A percentile compares a stretch with the other conserved stretches of the same genome.
These are phyloP conservation scores for Rutpela maculata DNA, from an alignment of 2,888 invertebrate genomes.

Conservation along the genomic window DNA sequence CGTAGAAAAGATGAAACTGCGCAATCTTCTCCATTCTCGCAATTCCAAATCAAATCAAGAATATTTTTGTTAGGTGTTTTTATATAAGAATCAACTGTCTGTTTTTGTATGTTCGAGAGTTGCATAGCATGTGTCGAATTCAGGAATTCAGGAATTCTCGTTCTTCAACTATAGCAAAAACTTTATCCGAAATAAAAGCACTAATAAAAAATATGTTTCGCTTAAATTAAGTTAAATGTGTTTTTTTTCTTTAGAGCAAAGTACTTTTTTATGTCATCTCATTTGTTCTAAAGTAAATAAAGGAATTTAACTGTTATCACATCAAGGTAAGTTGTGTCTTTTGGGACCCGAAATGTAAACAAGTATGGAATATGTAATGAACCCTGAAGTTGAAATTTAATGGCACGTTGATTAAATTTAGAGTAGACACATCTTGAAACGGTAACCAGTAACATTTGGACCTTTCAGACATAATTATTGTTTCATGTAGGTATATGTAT, in stretches of 20 bases:
- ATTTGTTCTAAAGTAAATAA: background rate
- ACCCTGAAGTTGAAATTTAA: background rate
- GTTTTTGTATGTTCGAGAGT: no score
- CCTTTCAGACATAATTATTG: background rate
- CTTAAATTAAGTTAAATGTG: background rate
- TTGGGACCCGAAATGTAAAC: conserved; percentile 5
- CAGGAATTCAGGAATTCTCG: no score
- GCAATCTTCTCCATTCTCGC: no score
- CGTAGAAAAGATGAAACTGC: no score
- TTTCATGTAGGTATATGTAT: background rate
- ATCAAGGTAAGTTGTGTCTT: background rate
- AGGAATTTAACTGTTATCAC: background rate
- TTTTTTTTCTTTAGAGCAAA: background rate
- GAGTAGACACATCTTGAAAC: background rate
- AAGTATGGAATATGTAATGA: conserved; percentile 12
- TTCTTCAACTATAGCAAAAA: background rate
- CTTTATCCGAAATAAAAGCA: background rate
- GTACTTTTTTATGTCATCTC: background rate
- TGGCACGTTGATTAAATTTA: conserved; percentile 14
- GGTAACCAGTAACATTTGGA: background rate
- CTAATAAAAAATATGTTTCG: background rate
- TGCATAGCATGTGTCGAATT: no score
- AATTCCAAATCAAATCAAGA: no score
- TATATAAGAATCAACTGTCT: no score
- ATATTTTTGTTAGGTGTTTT: no score